Percentiles rank a stretch among this genome's conserved stretches.
Conservation (phyloP, 2,113 vertebrate genomes). For the Malurus cyaneus region DNA sequence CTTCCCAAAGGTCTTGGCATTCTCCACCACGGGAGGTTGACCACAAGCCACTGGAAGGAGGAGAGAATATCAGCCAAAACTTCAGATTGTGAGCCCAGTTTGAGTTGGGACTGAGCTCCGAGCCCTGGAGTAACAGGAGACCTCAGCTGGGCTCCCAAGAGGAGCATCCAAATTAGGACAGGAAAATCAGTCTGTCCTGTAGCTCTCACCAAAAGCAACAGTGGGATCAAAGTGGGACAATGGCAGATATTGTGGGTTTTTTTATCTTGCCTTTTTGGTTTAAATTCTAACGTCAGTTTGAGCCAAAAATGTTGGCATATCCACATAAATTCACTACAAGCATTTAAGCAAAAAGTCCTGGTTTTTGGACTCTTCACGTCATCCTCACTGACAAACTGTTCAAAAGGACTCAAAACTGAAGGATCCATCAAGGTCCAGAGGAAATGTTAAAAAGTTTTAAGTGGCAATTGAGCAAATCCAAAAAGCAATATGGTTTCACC, state of each 20-base stretch:
- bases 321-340: background rate
- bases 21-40: conserved; percentile 92
- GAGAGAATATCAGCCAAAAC: background rate
- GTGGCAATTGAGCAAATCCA: background rate
- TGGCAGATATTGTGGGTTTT: too few species aligned
- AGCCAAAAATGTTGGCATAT: background rate
- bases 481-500: background rate
- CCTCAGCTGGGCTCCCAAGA: background rate
- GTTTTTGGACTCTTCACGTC: background rate
- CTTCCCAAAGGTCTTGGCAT: conserved; percentile 91
- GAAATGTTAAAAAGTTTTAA: background rate
- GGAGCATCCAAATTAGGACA: background rate
- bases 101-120: too few species aligned
- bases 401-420: background rate
- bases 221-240: background rate
- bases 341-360: background rate
- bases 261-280: background rate
- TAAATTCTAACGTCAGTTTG: background rate
- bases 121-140: background rate
- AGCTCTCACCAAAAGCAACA: background rate
- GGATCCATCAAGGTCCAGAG: background rate
- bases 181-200: background rate
- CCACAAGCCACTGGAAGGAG: conserved; percentile 86
- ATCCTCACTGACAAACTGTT: background rate
- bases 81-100: background rate